phyloP scores from a whole-genome alignment of 2,797 vertebrate species.

The Ptychadena robeensis region DNA sequence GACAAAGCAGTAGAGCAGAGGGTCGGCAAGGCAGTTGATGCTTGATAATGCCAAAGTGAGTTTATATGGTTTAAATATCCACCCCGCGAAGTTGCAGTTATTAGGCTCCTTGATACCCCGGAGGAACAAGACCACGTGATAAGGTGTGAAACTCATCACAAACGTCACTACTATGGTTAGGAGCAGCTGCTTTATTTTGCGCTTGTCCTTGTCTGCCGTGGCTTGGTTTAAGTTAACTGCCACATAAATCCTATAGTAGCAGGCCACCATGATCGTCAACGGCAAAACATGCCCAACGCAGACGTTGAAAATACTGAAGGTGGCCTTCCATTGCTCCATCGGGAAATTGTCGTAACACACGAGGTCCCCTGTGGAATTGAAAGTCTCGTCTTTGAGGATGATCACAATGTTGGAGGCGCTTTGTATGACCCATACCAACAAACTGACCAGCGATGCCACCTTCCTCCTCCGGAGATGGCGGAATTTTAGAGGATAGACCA shows the following conservation, averaged over 20 bases:
- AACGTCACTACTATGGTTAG: constrained; percentile 78
- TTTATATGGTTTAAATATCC: constrained; percentile 76
- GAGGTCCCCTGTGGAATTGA: constrained; percentile 58
- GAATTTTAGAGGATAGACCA: constrained; percentile 84
- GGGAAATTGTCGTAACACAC: constrained; percentile 83
- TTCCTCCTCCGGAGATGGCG: constrained; percentile 74
- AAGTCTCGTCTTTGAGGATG: constrained; percentile 70
- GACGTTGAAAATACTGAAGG: constrained; percentile 74
- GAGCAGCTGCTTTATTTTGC: constrained; percentile 78
- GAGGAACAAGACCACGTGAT: constrained; percentile 81
- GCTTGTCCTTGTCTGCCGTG: constrained; percentile 78
- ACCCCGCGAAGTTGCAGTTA: constrained; percentile 11
- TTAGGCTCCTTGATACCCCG: constrained; percentile 69
- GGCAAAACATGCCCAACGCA: constrained; percentile 79
- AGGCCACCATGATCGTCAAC: constrained; percentile 76
- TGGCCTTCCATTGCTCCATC: constrained; percentile 67
- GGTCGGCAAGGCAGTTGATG: constrained; percentile 86
- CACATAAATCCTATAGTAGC: constrained; percentile 77
- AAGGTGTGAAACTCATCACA: constrained; percentile 83
- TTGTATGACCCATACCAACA: constrained; percentile 79
- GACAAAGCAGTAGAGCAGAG: constrained; percentile 88
- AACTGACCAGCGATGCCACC: constrained; percentile 72
- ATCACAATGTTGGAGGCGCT: constrained; percentile 75
- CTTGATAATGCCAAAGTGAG: constrained; percentile 78
- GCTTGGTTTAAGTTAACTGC: constrained; percentile 81